Evolutionary conservation across 2,888 invertebrate genomes (phyloP).

Genomic region (Lasioglossum malachurum): DNA sequence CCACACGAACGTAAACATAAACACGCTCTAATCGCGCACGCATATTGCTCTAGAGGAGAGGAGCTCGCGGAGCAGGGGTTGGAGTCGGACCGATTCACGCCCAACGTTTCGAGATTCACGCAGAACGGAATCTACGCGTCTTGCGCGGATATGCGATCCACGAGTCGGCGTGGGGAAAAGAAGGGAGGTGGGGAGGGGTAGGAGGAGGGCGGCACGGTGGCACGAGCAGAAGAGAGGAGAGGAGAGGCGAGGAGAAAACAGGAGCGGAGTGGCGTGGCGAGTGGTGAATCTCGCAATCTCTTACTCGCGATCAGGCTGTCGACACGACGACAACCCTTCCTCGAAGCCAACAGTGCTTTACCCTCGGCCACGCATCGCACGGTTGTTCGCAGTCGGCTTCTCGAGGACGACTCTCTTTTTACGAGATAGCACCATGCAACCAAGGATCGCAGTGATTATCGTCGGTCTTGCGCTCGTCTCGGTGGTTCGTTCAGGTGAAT

Average conservation of each 20-base stretch:
- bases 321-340: constrained; percentile 65
- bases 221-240: background rate
- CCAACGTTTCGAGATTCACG: constrained; percentile 24
- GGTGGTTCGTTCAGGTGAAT: constrained; percentile 73
- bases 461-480: constrained; percentile 65
- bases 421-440: constrained; percentile 55
- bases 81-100: constrained; percentile 38
- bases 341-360: constrained; percentile 50
- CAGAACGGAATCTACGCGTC: constrained; percentile 36
- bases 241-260: constrained; percentile 21
- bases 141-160: constrained; percentile 47
- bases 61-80: background rate
- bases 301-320: constrained; percentile 70
- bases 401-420: constrained; percentile 27
- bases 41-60: background rate
- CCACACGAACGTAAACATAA: constrained; percentile 7
- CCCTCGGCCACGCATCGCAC: constrained; percentile 49
- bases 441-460: constrained; percentile 61
- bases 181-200: constrained; percentile 20
- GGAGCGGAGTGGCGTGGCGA: constrained; percentile 59
- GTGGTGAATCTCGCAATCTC: constrained; percentile 62
- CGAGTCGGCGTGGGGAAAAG: background rate
- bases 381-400: constrained; percentile 43
- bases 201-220: constrained; percentile 47
- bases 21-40: background rate